A percentile compares a stretch with the other conserved stretches of the same genome.
phyloP scores from a whole-genome alignment of 2,113 vertebrate genomes.

The Bostrychus sinensis region DNA sequence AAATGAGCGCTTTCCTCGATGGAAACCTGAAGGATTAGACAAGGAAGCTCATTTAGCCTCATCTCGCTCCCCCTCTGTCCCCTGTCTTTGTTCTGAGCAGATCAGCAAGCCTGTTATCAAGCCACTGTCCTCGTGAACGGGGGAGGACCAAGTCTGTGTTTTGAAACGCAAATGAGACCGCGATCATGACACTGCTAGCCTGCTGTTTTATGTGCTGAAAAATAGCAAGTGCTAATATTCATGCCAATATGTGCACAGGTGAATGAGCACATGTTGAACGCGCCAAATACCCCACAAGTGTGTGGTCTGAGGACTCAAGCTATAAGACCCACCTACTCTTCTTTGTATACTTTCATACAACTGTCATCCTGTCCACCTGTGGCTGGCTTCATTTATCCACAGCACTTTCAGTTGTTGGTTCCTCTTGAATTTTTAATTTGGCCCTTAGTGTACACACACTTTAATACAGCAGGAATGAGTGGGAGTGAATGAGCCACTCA shows the following conservation, averaged over 20 bases:
- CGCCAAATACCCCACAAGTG: background rate
- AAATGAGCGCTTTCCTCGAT: constrained; percentile 83
- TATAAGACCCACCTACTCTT: background rate
- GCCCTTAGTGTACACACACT: constrained; percentile 4
- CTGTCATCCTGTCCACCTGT: background rate
- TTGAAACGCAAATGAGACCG: constrained; percentile 51
- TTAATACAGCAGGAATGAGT: constrained; percentile 5
- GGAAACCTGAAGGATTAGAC: constrained; percentile 99
- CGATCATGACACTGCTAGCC: constrained; percentile 62
- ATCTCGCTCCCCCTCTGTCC: constrained; percentile 62
- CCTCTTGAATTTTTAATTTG: constrained; percentile 5
- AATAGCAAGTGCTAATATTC: constrained; percentile 30
- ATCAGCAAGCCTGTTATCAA: constrained; percentile 95
- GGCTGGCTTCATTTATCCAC: constrained; percentile 19
- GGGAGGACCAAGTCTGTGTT: constrained; percentile 61
- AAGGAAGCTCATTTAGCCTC: constrained; percentile 96
- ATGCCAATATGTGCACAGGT: constrained; percentile 10
- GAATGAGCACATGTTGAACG: background rate
- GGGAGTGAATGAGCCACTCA: constrained; percentile 30
- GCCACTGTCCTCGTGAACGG: constrained; percentile 86
- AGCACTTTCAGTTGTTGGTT: background rate
- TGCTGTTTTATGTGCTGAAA: constrained; percentile 29
- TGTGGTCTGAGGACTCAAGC: background rate
- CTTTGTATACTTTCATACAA: background rate
- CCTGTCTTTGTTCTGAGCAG: constrained; percentile 90